phyloP scores from a whole-genome alignment of 2,888 invertebrate genomes.

The Athalia circularis region DNA sequence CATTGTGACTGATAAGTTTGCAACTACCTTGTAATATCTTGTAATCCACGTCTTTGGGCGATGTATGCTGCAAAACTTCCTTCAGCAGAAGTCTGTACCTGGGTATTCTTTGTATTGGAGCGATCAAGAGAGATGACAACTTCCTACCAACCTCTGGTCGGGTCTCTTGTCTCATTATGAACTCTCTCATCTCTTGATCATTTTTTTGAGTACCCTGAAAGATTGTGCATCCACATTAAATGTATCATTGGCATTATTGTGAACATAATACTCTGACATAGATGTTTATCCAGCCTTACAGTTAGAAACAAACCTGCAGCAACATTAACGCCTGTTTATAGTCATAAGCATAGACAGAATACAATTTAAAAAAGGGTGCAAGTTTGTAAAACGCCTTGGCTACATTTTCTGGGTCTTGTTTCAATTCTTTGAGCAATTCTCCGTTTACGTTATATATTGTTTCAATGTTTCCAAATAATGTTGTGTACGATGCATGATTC shows the following conservation, averaged over 20 bases:
- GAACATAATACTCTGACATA: no score
- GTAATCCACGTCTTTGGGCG: conserved; percentile 77
- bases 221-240: not conserved
- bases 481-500: conserved; percentile 74
- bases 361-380: conserved; percentile 86
- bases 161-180: conserved; percentile 80
- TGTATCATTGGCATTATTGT: no score
- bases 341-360: conserved; percentile 86
- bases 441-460: conserved; percentile 80
- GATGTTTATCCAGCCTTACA: not conserved
- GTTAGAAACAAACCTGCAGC: conserved; percentile 76
- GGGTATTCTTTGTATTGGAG: conserved; percentile 87
- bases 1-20: no score
- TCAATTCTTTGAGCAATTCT: conserved; percentile 78
- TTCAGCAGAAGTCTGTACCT: conserved; percentile 84
- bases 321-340: conserved; percentile 80
- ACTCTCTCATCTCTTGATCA: conserved; percentile 77
- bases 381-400: conserved; percentile 82
- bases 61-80: conserved; percentile 80
- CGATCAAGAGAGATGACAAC: conserved; percentile 83
- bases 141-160: conserved; percentile 83
- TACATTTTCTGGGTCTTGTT: conserved; percentile 77
- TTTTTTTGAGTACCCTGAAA: conserved; percentile 75
- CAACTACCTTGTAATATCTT: conserved; percentile 74
- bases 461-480: conserved; percentile 80